A percentile compares a stretch with the other conserved stretches of the same genome.
These are phyloP conservation scores for Ranitomeya variabilis DNA, from an alignment of 2,113 vertebrate species.

Conservation along the genomic window DNA sequence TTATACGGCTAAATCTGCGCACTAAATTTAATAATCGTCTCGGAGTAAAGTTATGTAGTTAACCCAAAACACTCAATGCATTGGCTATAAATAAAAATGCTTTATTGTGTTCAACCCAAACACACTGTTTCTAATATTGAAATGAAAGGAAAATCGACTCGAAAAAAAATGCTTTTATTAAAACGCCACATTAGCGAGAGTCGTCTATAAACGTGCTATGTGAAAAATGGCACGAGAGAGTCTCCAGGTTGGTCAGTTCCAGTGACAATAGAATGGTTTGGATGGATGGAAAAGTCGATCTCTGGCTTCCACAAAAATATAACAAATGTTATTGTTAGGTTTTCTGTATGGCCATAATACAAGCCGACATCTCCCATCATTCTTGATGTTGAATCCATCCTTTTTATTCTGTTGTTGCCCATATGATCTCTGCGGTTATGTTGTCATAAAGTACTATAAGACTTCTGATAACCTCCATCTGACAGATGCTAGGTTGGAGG, in stretches of 20 bases:
- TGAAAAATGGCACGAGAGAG: background rate
- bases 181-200: conserved; percentile 5
- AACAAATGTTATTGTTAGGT: background rate
- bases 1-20: conserved; percentile 31
- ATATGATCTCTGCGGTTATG: background rate
- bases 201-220: background rate
- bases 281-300: background rate
- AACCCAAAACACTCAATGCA: conserved; percentile 18
- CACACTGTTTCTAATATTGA: conserved; percentile 26
- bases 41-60: background rate
- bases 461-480: background rate
- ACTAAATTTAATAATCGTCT: conserved; percentile 33
- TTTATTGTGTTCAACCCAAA: conserved; percentile 36
- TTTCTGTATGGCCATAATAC: background rate
- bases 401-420: background rate
- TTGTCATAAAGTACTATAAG: background rate
- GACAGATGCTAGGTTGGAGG: background rate
- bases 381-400: background rate
- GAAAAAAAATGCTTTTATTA: conserved; percentile 24
- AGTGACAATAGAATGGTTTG: background rate
- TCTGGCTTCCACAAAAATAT: background rate
- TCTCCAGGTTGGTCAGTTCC: background rate
- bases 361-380: too few relatives aligned
- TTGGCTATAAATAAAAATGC: conserved; percentile 29
- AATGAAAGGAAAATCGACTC: conserved; percentile 12